phyloP scores from a whole-genome alignment of 2,797 vertebrate species.

The Sebastes iracundus region DNA sequence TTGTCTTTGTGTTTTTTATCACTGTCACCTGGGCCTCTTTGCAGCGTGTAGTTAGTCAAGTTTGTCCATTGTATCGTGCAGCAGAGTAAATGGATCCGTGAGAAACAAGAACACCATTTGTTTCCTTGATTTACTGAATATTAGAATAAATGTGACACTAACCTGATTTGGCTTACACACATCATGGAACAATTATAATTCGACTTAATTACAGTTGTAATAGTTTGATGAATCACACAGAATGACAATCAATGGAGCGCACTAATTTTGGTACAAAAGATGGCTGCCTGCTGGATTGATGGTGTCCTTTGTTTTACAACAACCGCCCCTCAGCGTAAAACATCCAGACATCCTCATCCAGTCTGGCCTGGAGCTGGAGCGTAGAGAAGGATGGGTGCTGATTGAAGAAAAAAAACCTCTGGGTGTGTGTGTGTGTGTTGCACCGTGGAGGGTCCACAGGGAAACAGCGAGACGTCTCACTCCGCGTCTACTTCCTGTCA shows the following conservation, averaged over 20 bases:
- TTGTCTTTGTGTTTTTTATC: not conserved
- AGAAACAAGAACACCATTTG: not conserved
- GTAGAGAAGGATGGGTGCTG: conserved; percentile 3
- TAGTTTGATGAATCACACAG: not conserved
- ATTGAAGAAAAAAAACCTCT: not conserved
- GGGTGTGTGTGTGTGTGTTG: not conserved
- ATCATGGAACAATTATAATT: not conserved
- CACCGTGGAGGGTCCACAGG: conserved; percentile 19
- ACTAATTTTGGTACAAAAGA: not conserved
- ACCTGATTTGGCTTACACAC: not conserved
- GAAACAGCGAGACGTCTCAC: conserved; percentile 21
- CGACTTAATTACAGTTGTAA: too few relatives aligned
- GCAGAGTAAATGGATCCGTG: not conserved
- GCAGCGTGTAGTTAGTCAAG: not conserved
- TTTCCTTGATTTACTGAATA: not conserved
- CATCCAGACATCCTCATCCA: conserved; percentile 26
- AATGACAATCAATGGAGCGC: not conserved
- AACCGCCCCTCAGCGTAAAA: conserved; percentile 7
- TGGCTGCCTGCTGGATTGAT: conserved; percentile 6
- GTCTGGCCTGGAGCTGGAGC: conserved; percentile 15
- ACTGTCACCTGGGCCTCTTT: not conserved
- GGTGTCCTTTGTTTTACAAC: conserved; percentile 5
- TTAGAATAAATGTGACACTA: not conserved
- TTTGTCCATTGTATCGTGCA: not conserved
- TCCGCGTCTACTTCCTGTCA: conserved; percentile 22